These are phyloP conservation scores for Stramonita haemastoma DNA, from an alignment of 2,888 invertebrate species.

Conservation along the genomic window DNA sequence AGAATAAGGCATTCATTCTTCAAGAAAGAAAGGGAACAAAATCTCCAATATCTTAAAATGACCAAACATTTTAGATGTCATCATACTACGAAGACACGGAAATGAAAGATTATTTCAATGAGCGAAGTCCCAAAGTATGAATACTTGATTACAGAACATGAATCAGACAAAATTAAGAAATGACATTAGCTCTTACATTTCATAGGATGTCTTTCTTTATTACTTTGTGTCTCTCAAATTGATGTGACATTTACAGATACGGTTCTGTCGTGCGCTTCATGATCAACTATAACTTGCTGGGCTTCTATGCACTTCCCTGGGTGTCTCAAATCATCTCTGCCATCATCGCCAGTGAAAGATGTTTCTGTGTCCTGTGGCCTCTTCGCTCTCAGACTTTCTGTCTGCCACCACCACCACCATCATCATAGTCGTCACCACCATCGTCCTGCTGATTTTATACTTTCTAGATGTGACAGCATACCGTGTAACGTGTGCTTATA, in stretches of 20 bases:
- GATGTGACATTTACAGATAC: neutral
- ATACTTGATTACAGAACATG: too few relatives aligned
- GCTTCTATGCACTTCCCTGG: neutral
- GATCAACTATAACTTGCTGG: neutral
- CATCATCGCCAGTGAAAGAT: conserved; percentile 14
- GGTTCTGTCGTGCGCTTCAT: neutral
- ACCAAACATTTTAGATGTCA: too few relatives aligned
- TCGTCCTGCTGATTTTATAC: neutral
- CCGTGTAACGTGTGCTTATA: neutral
- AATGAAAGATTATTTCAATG: too few relatives aligned
- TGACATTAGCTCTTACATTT: too few relatives aligned
- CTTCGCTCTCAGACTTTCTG: neutral
- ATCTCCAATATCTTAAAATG: too few relatives aligned
- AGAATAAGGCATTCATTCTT: too few relatives aligned
- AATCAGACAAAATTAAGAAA: too few relatives aligned
- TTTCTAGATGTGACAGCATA: neutral
- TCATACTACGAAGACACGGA: too few relatives aligned
- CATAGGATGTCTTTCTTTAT: too few relatives aligned
- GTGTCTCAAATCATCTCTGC: neutral
- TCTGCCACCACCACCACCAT: neutral
- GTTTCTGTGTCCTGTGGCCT: neutral
- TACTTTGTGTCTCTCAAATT: too few relatives aligned
- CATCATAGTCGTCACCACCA: neutral
- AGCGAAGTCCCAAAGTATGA: too few relatives aligned
- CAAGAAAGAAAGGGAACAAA: too few relatives aligned